Evolutionary conservation across 2,797 vertebrate genomes (phyloP).

Genomic region (Adelosebastes latens): DNA sequence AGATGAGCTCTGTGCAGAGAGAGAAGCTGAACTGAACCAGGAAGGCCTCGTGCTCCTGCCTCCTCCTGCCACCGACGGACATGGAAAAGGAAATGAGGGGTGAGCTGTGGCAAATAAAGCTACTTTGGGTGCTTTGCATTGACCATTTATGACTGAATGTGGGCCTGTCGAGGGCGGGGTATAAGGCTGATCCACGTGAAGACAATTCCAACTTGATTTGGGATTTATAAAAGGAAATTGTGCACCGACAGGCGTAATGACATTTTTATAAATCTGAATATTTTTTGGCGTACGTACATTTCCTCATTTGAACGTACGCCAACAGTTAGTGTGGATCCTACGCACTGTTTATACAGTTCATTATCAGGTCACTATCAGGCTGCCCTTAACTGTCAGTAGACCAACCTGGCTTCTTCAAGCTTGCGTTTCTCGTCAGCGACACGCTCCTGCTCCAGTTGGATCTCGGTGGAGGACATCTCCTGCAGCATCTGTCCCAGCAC

Average conservation of each 20-base stretch:
- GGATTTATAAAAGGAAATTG: too few species aligned
- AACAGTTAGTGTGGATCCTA: too few species aligned
- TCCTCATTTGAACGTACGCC: rapidly evolving
- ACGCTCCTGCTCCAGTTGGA: slow-evolving; percentile 81
- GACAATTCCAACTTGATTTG: too few species aligned
- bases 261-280: too few species aligned
- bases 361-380: background rate
- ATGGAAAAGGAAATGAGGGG: background rate
- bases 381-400: background rate
- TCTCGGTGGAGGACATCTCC: slow-evolving; percentile 74
- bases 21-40: slow-evolving; percentile 83
- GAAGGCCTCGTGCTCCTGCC: slow-evolving; percentile 85
- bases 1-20: slow-evolving; percentile 83
- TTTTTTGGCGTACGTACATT: too few species aligned
- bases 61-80: slow-evolving; percentile 77
- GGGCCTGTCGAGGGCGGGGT: rapidly evolving
- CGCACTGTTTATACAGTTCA: background rate
- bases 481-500: slow-evolving; percentile 80
- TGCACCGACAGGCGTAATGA: too few species aligned
- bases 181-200: too few species aligned
- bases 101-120: background rate
- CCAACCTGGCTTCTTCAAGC: slow-evolving; percentile 89
- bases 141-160: too few species aligned
- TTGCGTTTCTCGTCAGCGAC: slow-evolving; percentile 84
- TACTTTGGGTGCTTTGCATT: background rate